Evolutionary conservation across 2,888 invertebrate species (phyloP).

Genomic region (Heliothis peltigera): DNA sequence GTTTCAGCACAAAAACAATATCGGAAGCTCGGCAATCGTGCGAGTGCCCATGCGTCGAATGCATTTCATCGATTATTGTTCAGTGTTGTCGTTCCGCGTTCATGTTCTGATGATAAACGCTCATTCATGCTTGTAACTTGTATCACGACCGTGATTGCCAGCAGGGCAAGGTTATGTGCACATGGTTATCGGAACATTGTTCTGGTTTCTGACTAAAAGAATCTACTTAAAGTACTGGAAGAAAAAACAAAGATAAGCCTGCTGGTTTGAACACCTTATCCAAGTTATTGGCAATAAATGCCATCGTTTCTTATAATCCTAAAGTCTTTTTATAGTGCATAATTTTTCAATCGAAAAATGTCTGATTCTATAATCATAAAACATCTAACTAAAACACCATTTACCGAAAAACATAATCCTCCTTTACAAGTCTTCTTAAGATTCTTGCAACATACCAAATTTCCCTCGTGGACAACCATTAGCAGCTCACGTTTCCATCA

Average conservation of each 20-base stretch:
- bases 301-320: no score
- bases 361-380: no score
- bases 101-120: not conserved
- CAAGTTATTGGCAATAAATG: no score
- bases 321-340: not conserved
- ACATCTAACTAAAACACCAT: no score
- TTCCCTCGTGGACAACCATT: not conserved
- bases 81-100: constrained; percentile 16
- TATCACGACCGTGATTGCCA: not conserved
- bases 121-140: constrained; percentile 2
- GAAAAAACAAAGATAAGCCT: no score
- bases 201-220: no score
- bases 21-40: constrained; percentile 31
- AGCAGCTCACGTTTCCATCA: not conserved
- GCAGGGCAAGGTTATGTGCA: not conserved
- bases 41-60: constrained; percentile 20
- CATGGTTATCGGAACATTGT: no score
- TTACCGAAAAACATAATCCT: no score
- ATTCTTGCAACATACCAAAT: not conserved
- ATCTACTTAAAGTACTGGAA: no score
- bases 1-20: constrained; percentile 28
- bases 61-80: constrained; percentile 11
- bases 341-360: not conserved
- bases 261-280: no score
- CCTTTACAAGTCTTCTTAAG: not conserved